phyloP scores from a whole-genome alignment of 2,113 vertebrate species.

The Tricholaema leucomelas region DNA sequence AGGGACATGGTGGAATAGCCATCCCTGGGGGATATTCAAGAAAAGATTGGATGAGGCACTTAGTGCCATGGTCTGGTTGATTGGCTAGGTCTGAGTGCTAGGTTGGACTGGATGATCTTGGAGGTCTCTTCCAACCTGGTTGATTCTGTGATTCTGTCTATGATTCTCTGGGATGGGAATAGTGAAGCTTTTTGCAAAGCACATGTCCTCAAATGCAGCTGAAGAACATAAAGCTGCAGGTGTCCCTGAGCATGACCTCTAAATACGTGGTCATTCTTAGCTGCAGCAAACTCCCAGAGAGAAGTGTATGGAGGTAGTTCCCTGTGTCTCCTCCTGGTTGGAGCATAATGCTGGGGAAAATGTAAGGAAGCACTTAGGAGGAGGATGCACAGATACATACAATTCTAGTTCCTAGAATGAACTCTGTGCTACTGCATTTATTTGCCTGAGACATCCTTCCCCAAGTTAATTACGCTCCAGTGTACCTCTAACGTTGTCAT shows the following conservation, averaged over 20 bases:
- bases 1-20: too few species aligned
- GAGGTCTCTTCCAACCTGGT: too few species aligned
- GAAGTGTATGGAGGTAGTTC: not conserved
- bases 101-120: too few species aligned
- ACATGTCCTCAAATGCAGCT: not conserved
- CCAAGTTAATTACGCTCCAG: not conserved
- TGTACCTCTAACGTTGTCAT: not conserved
- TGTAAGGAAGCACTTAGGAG: not conserved
- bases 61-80: too few species aligned
- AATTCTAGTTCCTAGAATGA: not conserved
- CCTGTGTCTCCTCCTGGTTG: not conserved
- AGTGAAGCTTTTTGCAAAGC: not conserved
- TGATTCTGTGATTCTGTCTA: too few species aligned
- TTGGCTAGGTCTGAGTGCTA: too few species aligned
- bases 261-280: not conserved
- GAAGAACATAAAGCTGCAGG: not conserved
- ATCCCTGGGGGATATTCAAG: too few species aligned
- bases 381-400: fast-evolving
- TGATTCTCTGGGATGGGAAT: not conserved
- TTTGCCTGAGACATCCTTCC: not conserved
- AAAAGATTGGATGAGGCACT: too few species aligned
- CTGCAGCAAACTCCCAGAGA: not conserved
- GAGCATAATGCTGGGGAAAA: not conserved
- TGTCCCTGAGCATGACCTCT: not conserved
- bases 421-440: not conserved